Conservation (phyloP, 2,888 invertebrate genomes). For the Leucania comma region DNA sequence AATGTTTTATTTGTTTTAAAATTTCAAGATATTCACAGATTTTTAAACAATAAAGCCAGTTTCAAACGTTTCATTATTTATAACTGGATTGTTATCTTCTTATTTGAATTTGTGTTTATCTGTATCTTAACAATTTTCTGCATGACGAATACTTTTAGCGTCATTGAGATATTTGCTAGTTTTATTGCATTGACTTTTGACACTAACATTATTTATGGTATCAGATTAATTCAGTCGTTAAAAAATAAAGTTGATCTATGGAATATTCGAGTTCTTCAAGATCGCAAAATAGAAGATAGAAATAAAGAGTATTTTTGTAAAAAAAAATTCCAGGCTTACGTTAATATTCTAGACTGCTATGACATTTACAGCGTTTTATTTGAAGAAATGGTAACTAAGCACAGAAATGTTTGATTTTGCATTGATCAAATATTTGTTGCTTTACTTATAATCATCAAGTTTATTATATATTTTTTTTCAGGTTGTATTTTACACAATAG, state of each 20-base stretch:
- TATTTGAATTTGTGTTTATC: neutral
- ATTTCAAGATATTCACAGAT: conserved; percentile 27
- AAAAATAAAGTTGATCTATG: conserved; percentile 13
- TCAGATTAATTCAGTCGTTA: neutral
- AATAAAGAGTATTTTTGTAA: neutral
- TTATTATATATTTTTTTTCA: neutral
- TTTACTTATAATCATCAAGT: too few species aligned
- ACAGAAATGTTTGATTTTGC: neutral
- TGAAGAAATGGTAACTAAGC: neutral
- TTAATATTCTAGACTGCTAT: conserved; percentile 5
- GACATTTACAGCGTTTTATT: neutral
- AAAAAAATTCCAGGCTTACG: neutral
- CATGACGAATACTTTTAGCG: neutral
- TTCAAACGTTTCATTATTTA: neutral
- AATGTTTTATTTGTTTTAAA: conserved; percentile 7
- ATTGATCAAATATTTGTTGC: neutral
- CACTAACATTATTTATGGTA: conserved; percentile 1
- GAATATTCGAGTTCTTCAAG: conserved; percentile 5
- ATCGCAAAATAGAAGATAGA: neutral
- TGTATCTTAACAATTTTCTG: neutral
- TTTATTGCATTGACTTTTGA: neutral
- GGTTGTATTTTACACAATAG: neutral
- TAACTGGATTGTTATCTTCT: conserved; percentile 3
- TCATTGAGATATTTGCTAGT: neutral
- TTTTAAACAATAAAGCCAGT: neutral